phyloP scores from a whole-genome alignment of 2,888 invertebrate species.

The Auanema freiburgensis region DNA sequence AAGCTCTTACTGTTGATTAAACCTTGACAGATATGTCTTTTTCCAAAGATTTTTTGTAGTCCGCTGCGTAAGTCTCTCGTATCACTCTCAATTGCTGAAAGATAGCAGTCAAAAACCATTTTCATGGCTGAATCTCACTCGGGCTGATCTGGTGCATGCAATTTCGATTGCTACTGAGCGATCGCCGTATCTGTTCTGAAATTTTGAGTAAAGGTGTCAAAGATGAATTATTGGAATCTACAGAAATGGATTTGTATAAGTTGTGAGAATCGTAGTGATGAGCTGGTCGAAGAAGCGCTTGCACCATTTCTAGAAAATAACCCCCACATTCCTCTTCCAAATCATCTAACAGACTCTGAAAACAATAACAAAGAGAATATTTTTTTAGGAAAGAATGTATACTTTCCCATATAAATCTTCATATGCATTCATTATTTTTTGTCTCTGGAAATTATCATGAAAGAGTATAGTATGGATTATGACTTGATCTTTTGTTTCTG shows the following conservation, averaged over 20 bases:
- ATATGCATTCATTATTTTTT: constrained; percentile 60
- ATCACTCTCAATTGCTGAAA: constrained; percentile 62
- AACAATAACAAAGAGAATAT: constrained; percentile 16
- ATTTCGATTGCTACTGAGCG: constrained; percentile 63
- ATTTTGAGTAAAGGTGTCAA: neutral
- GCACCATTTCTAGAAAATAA: constrained; percentile 64
- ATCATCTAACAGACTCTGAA: constrained; percentile 65
- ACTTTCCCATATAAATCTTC: constrained; percentile 60
- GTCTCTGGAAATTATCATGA: constrained; percentile 62
- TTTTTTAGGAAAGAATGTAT: constrained; percentile 3
- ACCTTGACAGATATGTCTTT: constrained; percentile 57
- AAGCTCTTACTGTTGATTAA: too few relatives aligned
- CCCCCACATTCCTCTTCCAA: constrained; percentile 66
- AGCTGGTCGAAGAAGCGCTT: constrained; percentile 65
- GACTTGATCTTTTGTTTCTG: constrained; percentile 58
- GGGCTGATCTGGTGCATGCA: constrained; percentile 60
- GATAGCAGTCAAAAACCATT: neutral
- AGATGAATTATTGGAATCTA: neutral
- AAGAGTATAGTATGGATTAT: constrained; percentile 55
- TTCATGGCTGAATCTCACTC: constrained; percentile 38
- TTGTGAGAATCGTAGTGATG: constrained; percentile 65
- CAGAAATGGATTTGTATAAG: constrained; percentile 64
- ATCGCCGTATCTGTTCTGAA: constrained; percentile 57
- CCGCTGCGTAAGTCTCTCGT: constrained; percentile 54
- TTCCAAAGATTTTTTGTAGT: constrained; percentile 56